Percentiles rank a stretch among this genome's conserved stretches.
Conservation (phyloP, 2,888 invertebrate species). For the Volucella inflata region DNA sequence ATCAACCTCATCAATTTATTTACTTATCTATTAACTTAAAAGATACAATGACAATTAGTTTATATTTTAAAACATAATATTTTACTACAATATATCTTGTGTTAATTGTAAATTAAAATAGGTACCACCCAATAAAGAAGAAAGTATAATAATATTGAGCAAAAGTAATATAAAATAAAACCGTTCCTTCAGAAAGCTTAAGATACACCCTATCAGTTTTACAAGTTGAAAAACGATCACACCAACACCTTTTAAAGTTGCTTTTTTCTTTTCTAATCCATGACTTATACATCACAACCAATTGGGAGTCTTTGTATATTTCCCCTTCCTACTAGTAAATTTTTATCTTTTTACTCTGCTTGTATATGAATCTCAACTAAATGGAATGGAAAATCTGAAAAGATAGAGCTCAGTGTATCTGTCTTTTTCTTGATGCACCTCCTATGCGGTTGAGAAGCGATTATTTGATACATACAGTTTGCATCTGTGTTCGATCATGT, state of each 20-base stretch:
- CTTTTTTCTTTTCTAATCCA: conserved; percentile 47
- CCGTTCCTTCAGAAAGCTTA: conserved; percentile 25
- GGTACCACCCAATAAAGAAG: not conserved
- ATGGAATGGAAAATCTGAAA: conserved; percentile 71
- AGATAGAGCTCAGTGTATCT: conserved; percentile 56
- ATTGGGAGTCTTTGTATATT: conserved; percentile 63
- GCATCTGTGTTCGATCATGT: conserved; percentile 71
- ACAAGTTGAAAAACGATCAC: conserved; percentile 50
- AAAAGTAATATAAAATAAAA: not conserved
- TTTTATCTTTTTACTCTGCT: conserved; percentile 63
- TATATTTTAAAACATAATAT: too few relatives aligned
- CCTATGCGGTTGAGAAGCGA: conserved; percentile 66
- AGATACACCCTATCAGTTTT: conserved; percentile 52
- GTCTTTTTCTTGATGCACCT: conserved; percentile 73
- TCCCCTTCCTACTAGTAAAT: conserved; percentile 56
- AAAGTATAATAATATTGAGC: not conserved
- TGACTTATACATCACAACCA: conserved; percentile 54
- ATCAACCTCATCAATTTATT: too few relatives aligned
- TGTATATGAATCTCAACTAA: conserved; percentile 57
- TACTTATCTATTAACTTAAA: too few relatives aligned
- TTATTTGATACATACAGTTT: conserved; percentile 56
- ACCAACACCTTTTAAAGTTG: conserved; percentile 53
- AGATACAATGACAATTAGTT: too few relatives aligned
- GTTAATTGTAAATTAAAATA: too few relatives aligned
- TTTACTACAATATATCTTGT: too few relatives aligned